These are phyloP conservation scores for Leptinotarsa peninsularis DNA, from an alignment of 2,888 invertebrate species.

Conservation along the genomic window DNA sequence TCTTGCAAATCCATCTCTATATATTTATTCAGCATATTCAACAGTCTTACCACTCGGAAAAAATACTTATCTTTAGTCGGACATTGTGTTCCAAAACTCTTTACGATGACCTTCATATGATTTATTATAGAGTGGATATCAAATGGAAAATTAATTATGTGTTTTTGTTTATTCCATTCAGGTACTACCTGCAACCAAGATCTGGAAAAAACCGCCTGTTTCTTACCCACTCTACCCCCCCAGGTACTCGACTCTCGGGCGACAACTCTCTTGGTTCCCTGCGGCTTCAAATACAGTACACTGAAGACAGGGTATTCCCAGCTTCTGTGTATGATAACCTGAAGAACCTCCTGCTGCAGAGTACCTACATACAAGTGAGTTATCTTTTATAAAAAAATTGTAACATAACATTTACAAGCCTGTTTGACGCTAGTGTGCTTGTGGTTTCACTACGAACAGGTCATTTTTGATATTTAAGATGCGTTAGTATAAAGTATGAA, in stretches of 20 bases:
- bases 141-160: not conserved
- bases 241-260: constrained; percentile 77
- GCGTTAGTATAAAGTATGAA: too few relatives aligned
- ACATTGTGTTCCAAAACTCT: not conserved
- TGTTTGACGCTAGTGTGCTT: too few relatives aligned
- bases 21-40: too few relatives aligned
- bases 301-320: constrained; percentile 90
- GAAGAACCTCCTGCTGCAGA: constrained; percentile 80
- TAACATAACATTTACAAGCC: not conserved
- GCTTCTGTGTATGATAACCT: constrained; percentile 83
- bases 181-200: constrained; percentile 83
- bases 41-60: too few relatives aligned
- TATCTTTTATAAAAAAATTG: not conserved
- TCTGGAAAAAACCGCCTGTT: constrained; percentile 72
- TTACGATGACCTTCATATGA: not conserved
- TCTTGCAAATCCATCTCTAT: too few relatives aligned
- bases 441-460: too few relatives aligned
- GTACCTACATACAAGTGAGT: constrained; percentile 74
- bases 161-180: constrained; percentile 56
- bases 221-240: constrained; percentile 78
- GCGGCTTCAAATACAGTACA: constrained; percentile 87
- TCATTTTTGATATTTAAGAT: too few relatives aligned
- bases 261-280: constrained; percentile 82
- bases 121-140: too few relatives aligned
- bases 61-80: too few relatives aligned